Conservation (phyloP, 2,888 invertebrate species). For the Pristionchus exspectatus region DNA sequence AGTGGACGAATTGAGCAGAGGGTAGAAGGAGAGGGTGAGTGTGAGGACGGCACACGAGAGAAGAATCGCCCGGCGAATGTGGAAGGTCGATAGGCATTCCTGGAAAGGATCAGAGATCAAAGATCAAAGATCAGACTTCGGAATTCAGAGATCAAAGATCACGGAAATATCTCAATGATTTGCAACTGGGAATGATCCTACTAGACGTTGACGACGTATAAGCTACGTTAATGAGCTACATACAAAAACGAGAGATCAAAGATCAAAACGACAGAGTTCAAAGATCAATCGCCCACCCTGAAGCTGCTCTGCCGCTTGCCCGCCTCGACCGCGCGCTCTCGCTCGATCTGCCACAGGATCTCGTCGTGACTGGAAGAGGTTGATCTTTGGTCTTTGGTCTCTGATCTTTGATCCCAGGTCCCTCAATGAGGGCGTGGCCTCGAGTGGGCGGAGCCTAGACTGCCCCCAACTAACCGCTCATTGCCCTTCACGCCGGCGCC, state of each 20-base stretch:
- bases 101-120: constrained; percentile 56
- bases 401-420: background rate
- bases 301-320: constrained; percentile 50
- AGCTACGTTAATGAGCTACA: too few relatives aligned
- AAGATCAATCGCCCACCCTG: constrained; percentile 9
- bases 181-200: too few relatives aligned
- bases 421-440: too few relatives aligned
- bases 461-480: background rate
- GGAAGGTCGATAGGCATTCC: constrained; percentile 68
- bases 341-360: constrained; percentile 49
- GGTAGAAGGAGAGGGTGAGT: constrained; percentile 73
- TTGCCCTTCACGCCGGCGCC: constrained; percentile 58
- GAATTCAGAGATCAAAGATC: too few relatives aligned
- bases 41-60: constrained; percentile 69
- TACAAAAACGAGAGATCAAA: too few relatives aligned
- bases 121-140: background rate
- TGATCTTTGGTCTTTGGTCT: too few relatives aligned
- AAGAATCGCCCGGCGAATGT: constrained; percentile 71
- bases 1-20: constrained; percentile 74
- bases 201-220: too few relatives aligned
- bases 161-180: too few relatives aligned
- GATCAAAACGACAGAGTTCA: background rate
- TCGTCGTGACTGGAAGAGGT: constrained; percentile 42
- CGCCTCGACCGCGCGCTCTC: constrained; percentile 47
- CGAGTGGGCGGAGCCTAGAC: too few relatives aligned